Evolutionary conservation across 2,888 invertebrate species (phyloP).

Genomic region (Quadroppia sp.): DNA sequence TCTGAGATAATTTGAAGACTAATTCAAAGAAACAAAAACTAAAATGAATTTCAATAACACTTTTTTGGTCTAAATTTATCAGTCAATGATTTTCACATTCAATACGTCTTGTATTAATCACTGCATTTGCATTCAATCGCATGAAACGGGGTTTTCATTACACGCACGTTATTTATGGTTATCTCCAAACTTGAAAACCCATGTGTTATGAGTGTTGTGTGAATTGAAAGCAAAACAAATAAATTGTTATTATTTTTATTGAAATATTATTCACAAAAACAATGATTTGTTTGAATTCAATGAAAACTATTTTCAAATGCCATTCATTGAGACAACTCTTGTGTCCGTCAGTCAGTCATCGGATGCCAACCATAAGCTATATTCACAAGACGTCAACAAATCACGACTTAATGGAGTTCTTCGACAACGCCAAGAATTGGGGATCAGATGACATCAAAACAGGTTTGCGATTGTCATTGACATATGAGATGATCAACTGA

Average conservation of each 20-base stretch:
- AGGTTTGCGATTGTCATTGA: too few relatives aligned
- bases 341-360: background rate
- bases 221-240: background rate
- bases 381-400: constrained; percentile 9
- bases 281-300: constrained; percentile 8
- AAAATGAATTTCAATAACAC: too few relatives aligned
- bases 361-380: background rate
- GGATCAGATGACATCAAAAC: constrained; percentile 67
- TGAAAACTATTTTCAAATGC: background rate
- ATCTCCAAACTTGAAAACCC: background rate
- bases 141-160: background rate
- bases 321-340: background rate
- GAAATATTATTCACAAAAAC: background rate
- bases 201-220: background rate
- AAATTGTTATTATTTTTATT: background rate
- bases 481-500: too few relatives aligned
- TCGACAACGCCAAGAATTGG: constrained; percentile 82
- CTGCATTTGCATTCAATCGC: too few relatives aligned
- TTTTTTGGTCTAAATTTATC: too few relatives aligned
- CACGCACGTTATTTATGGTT: background rate
- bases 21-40: background rate
- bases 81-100: too few relatives aligned
- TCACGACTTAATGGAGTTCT: constrained; percentile 65
- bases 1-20: background rate
- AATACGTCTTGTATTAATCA: too few relatives aligned